Evolutionary conservation across 2,888 invertebrate genomes (phyloP), one percentile per base, ranked within the genome.

Genomic region (Melikaiella ostensackeni): DNA sequence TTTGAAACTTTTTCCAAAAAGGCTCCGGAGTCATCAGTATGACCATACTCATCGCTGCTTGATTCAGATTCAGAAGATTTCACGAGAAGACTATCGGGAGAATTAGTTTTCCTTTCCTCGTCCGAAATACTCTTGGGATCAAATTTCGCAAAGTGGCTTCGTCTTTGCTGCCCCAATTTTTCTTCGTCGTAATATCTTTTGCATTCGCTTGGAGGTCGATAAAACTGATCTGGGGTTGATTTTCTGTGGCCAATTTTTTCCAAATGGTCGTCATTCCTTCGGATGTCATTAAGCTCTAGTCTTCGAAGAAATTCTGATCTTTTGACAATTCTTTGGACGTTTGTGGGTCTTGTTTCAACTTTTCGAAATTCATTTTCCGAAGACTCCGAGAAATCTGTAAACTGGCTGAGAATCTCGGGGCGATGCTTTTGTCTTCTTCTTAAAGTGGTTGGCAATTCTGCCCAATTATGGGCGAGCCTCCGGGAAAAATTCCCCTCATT

Each of bases 41-140:
- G 84, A 92, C 95, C 89, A 93, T 94, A 87, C 42, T 92, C 91
- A 82, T 92, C 92, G 79, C 91, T 91, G 77, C 91, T 90, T 59
- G 90, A 83, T 5, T 89, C 90, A 2, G 91, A 91, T 77, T 91
- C 92, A 27, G 91, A 91, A 1, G 91, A 91, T 62, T 90, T 90
- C 2, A 92, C 89, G 74, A 92, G 82, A 2, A 92, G 86, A 79
- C 92, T 92, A 77, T 92, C 92, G 13, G 90, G 91, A 5, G 91
- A 92, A 79, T 90, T 91, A 4, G 90, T 91, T 79, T 91, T 92
- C 38, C 91, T 87, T 55, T 90, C 91, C 64, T 92, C 91, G 76
- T 91, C 91, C 6, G 91, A 91, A 61, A 89, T 79, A 75, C 81
- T 89, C 62, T 83, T 86, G 35, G 77, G 63, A 74, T 80, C 55